Evolutionary conservation across 2,113 vertebrate genomes (phyloP).

Genomic region (Pluvianellus socialis): DNA sequence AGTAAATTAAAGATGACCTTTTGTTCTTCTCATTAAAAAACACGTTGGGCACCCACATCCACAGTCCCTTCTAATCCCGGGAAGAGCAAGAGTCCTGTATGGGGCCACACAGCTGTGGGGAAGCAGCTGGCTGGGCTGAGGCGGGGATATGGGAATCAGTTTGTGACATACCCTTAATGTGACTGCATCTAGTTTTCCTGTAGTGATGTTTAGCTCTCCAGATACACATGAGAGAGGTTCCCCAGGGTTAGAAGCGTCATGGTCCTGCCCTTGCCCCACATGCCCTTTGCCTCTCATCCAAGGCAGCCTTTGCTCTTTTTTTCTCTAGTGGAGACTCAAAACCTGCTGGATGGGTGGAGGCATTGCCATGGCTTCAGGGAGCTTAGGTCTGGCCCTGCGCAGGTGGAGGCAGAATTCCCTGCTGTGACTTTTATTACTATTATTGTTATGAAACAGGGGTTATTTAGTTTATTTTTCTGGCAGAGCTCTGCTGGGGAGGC

Average conservation of each 20-base stretch:
- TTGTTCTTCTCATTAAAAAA: background rate
- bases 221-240: background rate
- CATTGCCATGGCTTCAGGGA: background rate
- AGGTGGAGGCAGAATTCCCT: background rate
- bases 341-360: background rate
- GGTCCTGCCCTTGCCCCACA: background rate
- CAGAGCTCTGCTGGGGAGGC: background rate
- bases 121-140: background rate
- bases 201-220: background rate
- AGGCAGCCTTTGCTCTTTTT: background rate
- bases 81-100: background rate
- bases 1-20: background rate
- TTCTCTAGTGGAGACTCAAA: background rate
- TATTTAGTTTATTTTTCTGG: conserved; percentile 1
- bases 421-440: background rate
- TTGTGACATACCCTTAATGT: background rate
- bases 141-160: background rate
- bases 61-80: background rate
- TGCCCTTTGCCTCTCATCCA: background rate
- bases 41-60: background rate
- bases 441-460: background rate
- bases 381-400: background rate
- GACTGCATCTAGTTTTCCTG: background rate
- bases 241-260: background rate
- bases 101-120: accelerated